Base-by-base conservation (phyloP, 2,888 invertebrate species). In the Ormyrus nitidulus region DNA sequence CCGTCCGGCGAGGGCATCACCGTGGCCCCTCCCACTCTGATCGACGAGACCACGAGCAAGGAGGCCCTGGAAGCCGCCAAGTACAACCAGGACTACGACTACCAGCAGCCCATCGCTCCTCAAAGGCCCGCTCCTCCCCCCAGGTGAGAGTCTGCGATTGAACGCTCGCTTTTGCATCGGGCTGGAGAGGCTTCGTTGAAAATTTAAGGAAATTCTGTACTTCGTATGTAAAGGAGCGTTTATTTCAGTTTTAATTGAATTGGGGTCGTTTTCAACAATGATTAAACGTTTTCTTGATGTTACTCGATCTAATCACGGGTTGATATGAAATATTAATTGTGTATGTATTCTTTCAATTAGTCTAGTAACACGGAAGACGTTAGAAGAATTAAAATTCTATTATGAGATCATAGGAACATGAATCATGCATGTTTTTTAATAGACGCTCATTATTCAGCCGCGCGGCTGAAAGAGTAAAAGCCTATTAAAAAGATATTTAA, bases 1-100 rank as follows among this genome's bases (percentile, higher is more conserved):
- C 97, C 97, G 0, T 93, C 95, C 2, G 96, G 96, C 0, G 96
- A 96, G 87, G 96, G 96, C 59, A 96, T 97, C 89, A 96, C 96
- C 0, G 96, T 96, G 0, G 91, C 92, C 0, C 91, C 92, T 0
- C 91, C 92, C 5, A 92, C 91, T 0, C 84, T 92, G 6, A 88
- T 91, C 0, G 92, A 92, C 82, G 92, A 92, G 78, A 91, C 91
- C 5, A 90, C 91, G 9, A 87, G 86, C 81, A 89, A 85, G 58
- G 89, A 90, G 6, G 86, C 84, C 5, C 79, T 86, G 0, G 83
- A 86, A 19, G 81, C 71, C 0, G 84, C 84, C 65, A 85, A 84
- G 65, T 84, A 77, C 13, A 13, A 13, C 59, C 86, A 87, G 65
- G 87, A 86, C 10, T 89, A 89, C 65, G 87, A 88, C 19, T 87